Percentiles rank a stretch among this genome's conserved stretches.
Conservation (phyloP, 2,113 vertebrate genomes). For the Burhinus oedicnemus region DNA sequence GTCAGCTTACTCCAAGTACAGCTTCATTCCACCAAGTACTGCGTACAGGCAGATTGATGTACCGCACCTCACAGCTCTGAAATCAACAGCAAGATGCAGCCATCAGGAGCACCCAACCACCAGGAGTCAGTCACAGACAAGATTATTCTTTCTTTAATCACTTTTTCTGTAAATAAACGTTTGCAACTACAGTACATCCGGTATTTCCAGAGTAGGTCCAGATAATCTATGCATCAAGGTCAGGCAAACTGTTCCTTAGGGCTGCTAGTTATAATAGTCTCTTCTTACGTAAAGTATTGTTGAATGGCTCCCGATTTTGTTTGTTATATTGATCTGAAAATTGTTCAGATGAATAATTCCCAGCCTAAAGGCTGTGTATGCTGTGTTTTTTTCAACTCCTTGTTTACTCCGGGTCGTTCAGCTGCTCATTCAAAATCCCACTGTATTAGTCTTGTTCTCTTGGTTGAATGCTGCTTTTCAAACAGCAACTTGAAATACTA, state of each 20-base stretch:
- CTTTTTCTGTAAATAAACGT: not conserved
- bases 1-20: not conserved
- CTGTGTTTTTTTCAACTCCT: not conserved
- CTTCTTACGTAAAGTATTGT: not conserved
- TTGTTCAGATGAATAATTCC: not conserved
- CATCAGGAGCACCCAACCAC: not conserved
- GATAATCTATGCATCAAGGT: not conserved
- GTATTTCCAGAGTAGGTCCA: not conserved
- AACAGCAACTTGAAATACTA: not conserved
- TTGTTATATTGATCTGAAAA: not conserved
- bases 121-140: not conserved
- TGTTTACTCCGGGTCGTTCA: fast-evolving
- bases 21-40: not conserved
- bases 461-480: not conserved
- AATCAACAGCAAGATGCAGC: not conserved
- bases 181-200: not conserved
- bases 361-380: not conserved
- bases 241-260: not conserved
- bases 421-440: not conserved
- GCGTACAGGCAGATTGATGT: fast-evolving
- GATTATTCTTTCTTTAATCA: not conserved
- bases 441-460: not conserved
- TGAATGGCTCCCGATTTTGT: not conserved
- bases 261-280: not conserved
- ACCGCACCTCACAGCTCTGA: not conserved